Base-by-base conservation (phyloP, 2,888 invertebrate species). In the Cephus pulcher region DNA sequence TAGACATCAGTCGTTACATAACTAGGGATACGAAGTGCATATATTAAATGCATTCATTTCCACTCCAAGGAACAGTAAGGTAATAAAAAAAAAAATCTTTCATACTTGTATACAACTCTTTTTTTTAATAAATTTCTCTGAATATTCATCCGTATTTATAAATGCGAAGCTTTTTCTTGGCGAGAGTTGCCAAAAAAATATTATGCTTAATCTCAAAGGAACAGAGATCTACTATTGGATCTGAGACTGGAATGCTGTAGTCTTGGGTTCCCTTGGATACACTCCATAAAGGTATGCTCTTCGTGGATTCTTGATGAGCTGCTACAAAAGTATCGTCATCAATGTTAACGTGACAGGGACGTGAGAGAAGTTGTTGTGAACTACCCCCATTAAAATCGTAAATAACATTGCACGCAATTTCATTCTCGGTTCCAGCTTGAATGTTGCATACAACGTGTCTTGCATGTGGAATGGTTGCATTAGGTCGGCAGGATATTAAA, bases 241-340 rank as follows among this genome's bases (percentile, higher is more conserved):
- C 95, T 0, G 93, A 93, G 0, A 95, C 94, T 0, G 95, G 94
- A 76, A 96, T 86, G 0, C 93, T 93, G 86, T 88, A 93, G 80
- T 90, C 92, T 90, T 91, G 93, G 88, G 90, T 93, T 32, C 94
- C 93, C 1, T 92, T 93, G 70, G 92, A 91, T 74, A 93, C 90
- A 78, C 95, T 95, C 93, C 96, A 96, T 1, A 96, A 90, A 75
- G 93, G 93, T 35, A 96, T 90, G 15, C 93, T 91, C 6, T 94
- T 94, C n/a, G 93, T 94, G 76, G 95, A 94, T 90, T 97, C 97
- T 80, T 96, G 95, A 86, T 96, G 95, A 0, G 96, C 96, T 0
- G 96, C 95, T 0, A 96, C 93, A 88, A 96, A 93, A 12, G 94
- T 93, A 12, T 95, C 93, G 4, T 93, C 92, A 0, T 94, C 94